A percentile compares a stretch with the other conserved stretches of the same genome.
Evolutionary conservation across 2,797 vertebrate genomes (phyloP).

Genomic region (Schizopygopsis pylzovi): DNA sequence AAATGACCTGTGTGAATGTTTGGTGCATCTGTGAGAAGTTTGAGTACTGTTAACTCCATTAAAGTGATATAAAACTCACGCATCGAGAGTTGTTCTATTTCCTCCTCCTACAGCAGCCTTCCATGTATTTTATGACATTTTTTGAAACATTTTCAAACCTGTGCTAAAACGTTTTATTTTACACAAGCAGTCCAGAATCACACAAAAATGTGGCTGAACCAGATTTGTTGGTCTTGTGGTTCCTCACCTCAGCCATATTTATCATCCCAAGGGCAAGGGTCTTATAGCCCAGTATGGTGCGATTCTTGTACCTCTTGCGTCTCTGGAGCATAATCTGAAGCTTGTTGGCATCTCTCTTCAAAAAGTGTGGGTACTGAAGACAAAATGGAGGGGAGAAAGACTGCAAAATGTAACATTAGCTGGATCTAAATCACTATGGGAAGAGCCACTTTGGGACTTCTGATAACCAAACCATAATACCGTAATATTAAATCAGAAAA

Average conservation of each 20-base stretch:
- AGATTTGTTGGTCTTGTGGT: not conserved
- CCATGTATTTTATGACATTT: not conserved
- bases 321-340: constrained; percentile 92
- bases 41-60: not conserved
- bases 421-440: not conserved
- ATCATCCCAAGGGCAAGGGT: constrained; percentile 89
- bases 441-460: not conserved
- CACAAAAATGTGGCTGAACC: not conserved
- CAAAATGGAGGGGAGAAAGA: not conserved
- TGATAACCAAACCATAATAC: not conserved
- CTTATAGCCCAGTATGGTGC: constrained; percentile 91
- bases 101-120: not conserved
- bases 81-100: not conserved
- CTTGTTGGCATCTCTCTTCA: constrained; percentile 91
- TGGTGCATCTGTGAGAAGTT: not conserved
- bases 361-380: constrained; percentile 88
- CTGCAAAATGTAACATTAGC: not conserved
- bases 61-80: not conserved
- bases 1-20: not conserved
- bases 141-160: not conserved
- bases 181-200: not conserved
- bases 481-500: not conserved
- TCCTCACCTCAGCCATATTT: constrained; percentile 91
- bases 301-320: constrained; percentile 90
- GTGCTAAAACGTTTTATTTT: not conserved